phyloP scores from a whole-genome alignment of 2,113 vertebrate genomes.

The Eolophus roseicapilla region DNA sequence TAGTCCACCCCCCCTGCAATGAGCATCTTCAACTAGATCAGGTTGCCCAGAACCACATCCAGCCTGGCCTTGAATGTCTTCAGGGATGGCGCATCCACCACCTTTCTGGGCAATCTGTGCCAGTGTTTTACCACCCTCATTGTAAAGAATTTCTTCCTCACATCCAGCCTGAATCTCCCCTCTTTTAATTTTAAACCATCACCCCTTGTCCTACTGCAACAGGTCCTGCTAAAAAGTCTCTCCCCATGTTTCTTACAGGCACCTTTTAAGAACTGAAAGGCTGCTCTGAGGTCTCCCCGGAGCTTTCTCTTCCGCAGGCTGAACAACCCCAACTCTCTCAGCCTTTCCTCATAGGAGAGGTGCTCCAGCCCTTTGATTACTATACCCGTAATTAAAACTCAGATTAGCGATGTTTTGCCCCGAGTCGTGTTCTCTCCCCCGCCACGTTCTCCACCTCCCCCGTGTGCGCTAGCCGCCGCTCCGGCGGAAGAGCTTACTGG shows the following conservation, averaged over 20 bases:
- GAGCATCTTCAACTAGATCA: neutral
- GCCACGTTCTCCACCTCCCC: no score
- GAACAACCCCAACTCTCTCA: neutral
- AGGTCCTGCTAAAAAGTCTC: neutral
- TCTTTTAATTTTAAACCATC: neutral
- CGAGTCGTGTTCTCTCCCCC: neutral
- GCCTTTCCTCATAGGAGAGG: neutral
- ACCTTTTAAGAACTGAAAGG: neutral
- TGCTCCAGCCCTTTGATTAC: neutral
- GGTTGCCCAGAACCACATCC: neutral
- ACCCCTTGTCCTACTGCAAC: neutral
- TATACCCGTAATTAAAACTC: neutral
- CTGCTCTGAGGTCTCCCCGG: neutral
- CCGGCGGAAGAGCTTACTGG: no score
- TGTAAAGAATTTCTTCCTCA: neutral
- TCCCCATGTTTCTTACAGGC: neutral
- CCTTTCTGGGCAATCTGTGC: neutral
- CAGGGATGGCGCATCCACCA: neutral
- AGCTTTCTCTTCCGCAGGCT: neutral
- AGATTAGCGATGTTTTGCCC: neutral
- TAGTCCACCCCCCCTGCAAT: neutral
- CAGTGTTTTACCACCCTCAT: neutral
- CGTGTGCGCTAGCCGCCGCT: neutral
- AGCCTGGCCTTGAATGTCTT: neutral
- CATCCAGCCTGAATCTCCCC: neutral